Evolutionary conservation across 1,140 invertebrate genomes (phyloP), one percentile per base, ranked within the genome.

Genomic region (Lepidurus couesii): DNA sequence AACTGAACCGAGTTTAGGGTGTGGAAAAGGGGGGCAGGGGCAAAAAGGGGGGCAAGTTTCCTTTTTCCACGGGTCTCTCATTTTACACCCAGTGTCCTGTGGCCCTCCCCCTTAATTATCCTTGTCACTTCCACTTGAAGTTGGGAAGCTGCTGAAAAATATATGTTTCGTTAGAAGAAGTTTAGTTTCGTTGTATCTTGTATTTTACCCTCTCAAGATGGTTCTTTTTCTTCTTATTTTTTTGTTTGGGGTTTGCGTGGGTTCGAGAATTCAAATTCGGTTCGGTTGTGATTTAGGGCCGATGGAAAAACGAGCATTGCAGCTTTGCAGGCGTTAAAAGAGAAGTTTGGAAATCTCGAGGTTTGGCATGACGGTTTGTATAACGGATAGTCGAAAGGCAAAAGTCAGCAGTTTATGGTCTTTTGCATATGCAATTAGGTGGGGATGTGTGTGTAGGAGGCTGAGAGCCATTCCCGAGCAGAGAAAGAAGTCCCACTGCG

Each of bases 401-500:
- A 65, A 65, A 65, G 53, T 65, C 53, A 65, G 53, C 53, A 65
- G 53, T 65, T 65, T 65, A 65, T 65, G 53, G 53, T 65, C 53
- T 65, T 65, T 65, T 65, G 53, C 53, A 65, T 65, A 65, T 65
- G 53, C 53, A 65, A 65, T 65, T 65, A 65, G 53, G 53, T 65
- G 21, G 34, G 34, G 21, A 65, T 21, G 53, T 65, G 53, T 65
- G 53, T 65, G 53, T 65, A 65, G 53, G 53, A 65, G 53, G 53
- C 53, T 65, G 53, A 65, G 34, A 34, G 13, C 53, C 53, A 65
- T 65, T 65, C 53, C 53, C 53, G 53, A 65, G 53, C 53, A 65
- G 13, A 65, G 53, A 65, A 65, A 65, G 53, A 65, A 65, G 53
- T 65, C 53, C 53, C 53, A 65, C 53, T 21, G 53, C 21, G 53